Conservation (phyloP, 2,113 vertebrate species). For the Oreochromis spilurus region DNA sequence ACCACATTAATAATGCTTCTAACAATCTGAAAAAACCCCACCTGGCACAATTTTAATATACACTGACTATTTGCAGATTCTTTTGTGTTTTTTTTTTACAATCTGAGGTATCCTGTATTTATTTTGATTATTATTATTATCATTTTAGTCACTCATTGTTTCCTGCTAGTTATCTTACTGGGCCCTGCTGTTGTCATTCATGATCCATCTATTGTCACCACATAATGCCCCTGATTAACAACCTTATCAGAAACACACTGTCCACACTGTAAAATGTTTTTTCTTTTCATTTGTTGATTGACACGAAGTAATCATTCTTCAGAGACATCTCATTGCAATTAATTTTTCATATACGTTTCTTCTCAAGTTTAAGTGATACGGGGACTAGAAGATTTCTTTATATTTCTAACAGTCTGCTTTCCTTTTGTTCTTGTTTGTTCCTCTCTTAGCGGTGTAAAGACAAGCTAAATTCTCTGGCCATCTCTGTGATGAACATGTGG, state of each 20-base stretch:
- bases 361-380: background rate
- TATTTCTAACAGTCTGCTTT: background rate
- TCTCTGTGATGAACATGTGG: constrained; percentile 95
- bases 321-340: background rate
- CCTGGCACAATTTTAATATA: background rate
- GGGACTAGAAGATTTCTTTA: background rate
- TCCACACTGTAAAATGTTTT: background rate
- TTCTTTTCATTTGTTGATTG: background rate
- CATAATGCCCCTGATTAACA: background rate
- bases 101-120: background rate
- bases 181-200: background rate
- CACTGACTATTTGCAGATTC: background rate
- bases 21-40: background rate
- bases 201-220: background rate
- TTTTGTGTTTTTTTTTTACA: background rate
- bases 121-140: background rate
- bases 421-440: background rate
- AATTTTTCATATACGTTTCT: background rate
- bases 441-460: constrained; percentile 91
- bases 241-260: background rate
- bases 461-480: constrained; percentile 93
- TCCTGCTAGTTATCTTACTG: background rate
- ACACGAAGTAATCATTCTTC: background rate
- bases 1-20: background rate
- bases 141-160: background rate